Evolutionary conservation across 2,113 vertebrate genomes (phyloP).

Genomic region (Anguilla rostrata): DNA sequence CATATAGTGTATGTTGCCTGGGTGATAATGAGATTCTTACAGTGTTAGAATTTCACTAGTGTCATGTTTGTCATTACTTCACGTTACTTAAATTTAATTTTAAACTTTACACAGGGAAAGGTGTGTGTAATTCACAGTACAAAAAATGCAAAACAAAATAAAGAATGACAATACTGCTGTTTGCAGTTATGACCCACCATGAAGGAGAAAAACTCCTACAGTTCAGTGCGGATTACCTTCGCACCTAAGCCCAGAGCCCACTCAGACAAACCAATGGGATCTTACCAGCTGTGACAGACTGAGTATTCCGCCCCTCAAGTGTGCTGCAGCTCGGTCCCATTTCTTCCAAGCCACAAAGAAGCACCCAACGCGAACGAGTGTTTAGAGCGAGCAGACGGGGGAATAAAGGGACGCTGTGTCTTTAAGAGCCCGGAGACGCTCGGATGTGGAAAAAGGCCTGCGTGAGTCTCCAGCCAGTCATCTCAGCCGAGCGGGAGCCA

Average conservation of each 20-base stretch:
- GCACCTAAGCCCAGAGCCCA: background rate
- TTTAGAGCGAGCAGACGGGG: background rate
- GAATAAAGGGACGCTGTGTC: conserved; percentile 71
- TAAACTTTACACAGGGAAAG: background rate
- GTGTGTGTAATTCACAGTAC: background rate
- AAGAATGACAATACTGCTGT: background rate
- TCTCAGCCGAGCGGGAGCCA: conserved; percentile 72
- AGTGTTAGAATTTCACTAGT: background rate
- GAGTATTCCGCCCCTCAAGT: background rate
- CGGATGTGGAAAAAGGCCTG: conserved; percentile 73
- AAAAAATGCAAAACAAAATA: background rate
- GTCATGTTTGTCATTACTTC: too few relatives aligned
- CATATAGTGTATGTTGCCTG: background rate
- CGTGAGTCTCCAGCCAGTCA: conserved; percentile 71
- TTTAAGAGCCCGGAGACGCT: conserved; percentile 76
- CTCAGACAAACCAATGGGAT: background rate
- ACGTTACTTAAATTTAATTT: too few relatives aligned
- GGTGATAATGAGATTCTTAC: background rate
- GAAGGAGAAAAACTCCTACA: background rate
- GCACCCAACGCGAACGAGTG: background rate
- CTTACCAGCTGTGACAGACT: background rate
- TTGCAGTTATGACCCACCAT: background rate
- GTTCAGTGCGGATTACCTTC: background rate
- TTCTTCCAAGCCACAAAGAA: background rate
- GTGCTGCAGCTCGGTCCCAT: background rate